Evolutionary conservation across 2,113 vertebrate species (phyloP), one percentile per base, ranked within the genome.

Genomic region (Motacilla alba): DNA sequence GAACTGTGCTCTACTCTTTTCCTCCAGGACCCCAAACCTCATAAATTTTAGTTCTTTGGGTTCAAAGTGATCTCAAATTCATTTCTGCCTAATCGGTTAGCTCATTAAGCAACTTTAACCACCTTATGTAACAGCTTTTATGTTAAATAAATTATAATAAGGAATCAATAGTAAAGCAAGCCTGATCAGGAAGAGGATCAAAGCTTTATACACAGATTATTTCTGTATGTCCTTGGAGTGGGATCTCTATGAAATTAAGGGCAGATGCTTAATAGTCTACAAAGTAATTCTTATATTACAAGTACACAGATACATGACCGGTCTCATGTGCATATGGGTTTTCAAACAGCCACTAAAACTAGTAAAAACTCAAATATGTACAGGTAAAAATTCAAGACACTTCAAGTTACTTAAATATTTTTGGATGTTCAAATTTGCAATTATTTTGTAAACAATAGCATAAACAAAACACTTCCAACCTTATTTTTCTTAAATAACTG

Each of bases 81-180:
- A 95, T 92, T 95, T 94, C 80, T 93, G 28, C 53, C 52, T 94
- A 94, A 95, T 93, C 83, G 2, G 87, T 91, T 84, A 83, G 78
- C 75, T 95, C 86, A 97, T 97, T 96, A 97, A 94, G 92, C 46
- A 96, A 91, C 46, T 93, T 94, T 93, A 96, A 90, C 60, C 37
- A 95, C 64, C 80, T 96, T 91, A 96, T 95, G 79, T 93, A 97
- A 96, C 44, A 95, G 82, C 64, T 94, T 95, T 96, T 74, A 93
- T 83, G 89, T 95, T 97, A 94, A 97, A 96, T 96, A 97, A 96
- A 95, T 96, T 95, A 96, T 95, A 95, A 94, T 84, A 87, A 88
- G n/a, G 76, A 97, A 96, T 96, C 95, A 93, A 95, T 96, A 97
- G 83, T 63, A 91, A 95, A 95, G 68, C 74, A 90, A 92, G 50